Base-by-base conservation (phyloP, 2,888 invertebrate genomes). In the Odontomyia ornata region DNA sequence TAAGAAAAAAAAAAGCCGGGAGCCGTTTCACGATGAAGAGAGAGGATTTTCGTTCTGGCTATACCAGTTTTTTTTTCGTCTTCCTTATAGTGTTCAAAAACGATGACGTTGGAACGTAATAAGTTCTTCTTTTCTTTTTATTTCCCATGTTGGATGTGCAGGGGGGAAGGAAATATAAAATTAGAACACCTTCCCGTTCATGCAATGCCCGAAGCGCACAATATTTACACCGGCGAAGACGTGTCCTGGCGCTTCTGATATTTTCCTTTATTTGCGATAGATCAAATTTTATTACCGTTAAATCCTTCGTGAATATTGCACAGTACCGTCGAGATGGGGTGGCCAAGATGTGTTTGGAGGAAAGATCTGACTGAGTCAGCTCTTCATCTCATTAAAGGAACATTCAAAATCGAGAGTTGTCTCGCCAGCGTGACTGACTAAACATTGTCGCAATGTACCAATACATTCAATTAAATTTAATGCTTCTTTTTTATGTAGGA, bases 401-500 rank as follows among this genome's bases (percentile, higher is more conserved):
- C 18, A 52, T 52, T 52, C n/a, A 52, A 52, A 18, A n/a, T 18
- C 18, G 52, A n/a, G 18, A 52, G 52, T n/a, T n/a, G 52, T 52
- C 15, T 52, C 52, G 36, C 36, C 36, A 36, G 36, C 52, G 15
- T 52, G 52, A 13, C 52, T 52, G 52, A 52, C 18, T 13, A 13
- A 52, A 13, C 52, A 13, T 52, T 18, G 52, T 18, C 52, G n/a
- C 18, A 52, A 18, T 52, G 52, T 52, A 9, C n/a, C 52, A 15
- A 52, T 52, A 52, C 52, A 18, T 52, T 52, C 52, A 52, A 52
- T 52, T 52, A 52, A 52, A 52, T 52, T 52, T 52, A 52, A 52
- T 52, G 52, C 13, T n/a, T 52, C 52, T 52, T 52, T 36, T 52
- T 52, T 52, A 52, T 52, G 52, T n/a, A 9, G n/a, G 18, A 52